Percentiles rank a stretch among this genome's conserved stretches.
Conservation (phyloP, 2,797 vertebrate species). For the Centroberyx gerrardi region DNA sequence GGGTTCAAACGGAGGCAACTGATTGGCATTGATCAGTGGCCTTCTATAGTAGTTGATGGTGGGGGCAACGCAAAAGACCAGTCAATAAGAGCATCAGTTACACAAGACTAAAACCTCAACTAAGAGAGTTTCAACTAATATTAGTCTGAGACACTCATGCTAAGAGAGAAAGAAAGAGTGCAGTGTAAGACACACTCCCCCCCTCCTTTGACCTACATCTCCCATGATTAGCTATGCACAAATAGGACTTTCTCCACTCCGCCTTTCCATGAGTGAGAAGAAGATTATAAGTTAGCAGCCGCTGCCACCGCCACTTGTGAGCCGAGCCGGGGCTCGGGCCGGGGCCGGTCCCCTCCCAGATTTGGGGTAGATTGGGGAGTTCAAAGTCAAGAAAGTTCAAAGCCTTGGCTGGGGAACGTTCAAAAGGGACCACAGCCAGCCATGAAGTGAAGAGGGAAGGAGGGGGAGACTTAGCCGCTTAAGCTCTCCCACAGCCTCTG, state of each 20-base stretch:
- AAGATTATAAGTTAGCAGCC: slow-evolving; percentile 63
- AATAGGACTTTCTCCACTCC: slow-evolving; percentile 45
- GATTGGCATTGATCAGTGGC: slow-evolving; percentile 5
- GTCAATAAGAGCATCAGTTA: background rate
- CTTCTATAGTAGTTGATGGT: background rate
- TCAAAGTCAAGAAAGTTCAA: slow-evolving; percentile 83
- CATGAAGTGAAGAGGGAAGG: slow-evolving; percentile 50
- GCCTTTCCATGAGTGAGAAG: slow-evolving; percentile 49
- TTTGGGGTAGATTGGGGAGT: slow-evolving; percentile 70
- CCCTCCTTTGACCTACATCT: slow-evolving; percentile 52
- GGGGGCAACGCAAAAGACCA: background rate
- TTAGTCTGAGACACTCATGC: background rate
- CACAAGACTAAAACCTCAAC: slow-evolving; percentile 14
- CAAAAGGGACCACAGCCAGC: slow-evolving; percentile 78
- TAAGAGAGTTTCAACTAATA: background rate
- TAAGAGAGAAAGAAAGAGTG: slow-evolving; percentile 17
- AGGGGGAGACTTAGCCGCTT: slow-evolving; percentile 54
- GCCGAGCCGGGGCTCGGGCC: slow-evolving; percentile 64
- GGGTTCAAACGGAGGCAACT: slow-evolving; percentile 36
- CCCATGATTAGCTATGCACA: slow-evolving; percentile 46
- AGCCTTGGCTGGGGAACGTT: slow-evolving; percentile 77
- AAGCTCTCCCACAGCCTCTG: slow-evolving; percentile 55
- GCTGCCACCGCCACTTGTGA: slow-evolving; percentile 55
- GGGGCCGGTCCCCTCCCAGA: slow-evolving; percentile 65
- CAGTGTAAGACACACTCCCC: background rate